Evolutionary conservation across 1,140 invertebrate genomes (phyloP), one percentile per base, ranked within the genome.

Genomic region (Drosophila bipectinata): DNA sequence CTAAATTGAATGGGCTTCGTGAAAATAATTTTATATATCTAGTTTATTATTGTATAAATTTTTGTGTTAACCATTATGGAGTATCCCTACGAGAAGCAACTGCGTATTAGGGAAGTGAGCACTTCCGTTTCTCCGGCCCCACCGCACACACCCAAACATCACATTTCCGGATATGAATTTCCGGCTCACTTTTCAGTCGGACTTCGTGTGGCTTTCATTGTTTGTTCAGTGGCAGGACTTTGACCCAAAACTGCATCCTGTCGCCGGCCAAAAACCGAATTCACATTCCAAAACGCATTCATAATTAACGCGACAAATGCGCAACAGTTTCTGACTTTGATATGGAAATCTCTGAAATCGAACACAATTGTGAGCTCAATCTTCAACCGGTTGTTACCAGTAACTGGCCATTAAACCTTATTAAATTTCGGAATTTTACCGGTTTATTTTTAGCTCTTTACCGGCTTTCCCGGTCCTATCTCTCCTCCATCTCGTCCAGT

Each of bases 391-490:
- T 14, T 14, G 1, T 14, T n/a, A 12, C 0, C 10, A 41, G 5
- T 14, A 14, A 24, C 45, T 41, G 63, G 34, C 21, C 55, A 47
- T 18, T 18, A 30, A 32, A 30, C 32, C 18, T 12, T 9, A 21
- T 62, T 61, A 24, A 1, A 47, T 18, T 21, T 49, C 44, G 9
- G 14, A 34, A 37, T 30, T 24, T 14, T 14, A 26, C 18, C 15
- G 32, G 47, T 64, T 53, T 67, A 67, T 67, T 64, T 64, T 21
- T 41, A 53, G 37, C 30, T 53, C 32, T 64, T 67, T 45, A 51
- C 34, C 14, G 34, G 60, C 63, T 45, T 52, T 34, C 34, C 47
- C 26, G 6, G 6, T 28, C 1, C 5, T 28, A 21, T 28, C 5
- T 28, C 63, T n/a, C 24, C 15, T 7, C 7, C 8, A 10, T 28